These are phyloP conservation scores for Drosophila sp. DNA, from an alignment of 1,140 invertebrate species.

Conservation along the genomic window DNA sequence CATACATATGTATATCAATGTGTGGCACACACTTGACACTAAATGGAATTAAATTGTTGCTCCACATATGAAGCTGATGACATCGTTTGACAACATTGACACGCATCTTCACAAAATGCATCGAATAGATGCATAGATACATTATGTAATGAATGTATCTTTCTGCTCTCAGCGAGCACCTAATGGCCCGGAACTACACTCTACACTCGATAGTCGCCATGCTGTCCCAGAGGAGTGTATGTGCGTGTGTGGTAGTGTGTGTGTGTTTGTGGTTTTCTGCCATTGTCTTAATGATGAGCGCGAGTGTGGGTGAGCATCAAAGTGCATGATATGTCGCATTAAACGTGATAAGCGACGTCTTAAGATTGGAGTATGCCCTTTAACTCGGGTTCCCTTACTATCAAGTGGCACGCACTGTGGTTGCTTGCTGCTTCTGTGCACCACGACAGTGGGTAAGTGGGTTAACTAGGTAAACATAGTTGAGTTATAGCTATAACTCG, in stretches of 20 bases:
- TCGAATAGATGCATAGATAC: conserved; percentile 35
- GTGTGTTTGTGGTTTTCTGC: conserved; percentile 4
- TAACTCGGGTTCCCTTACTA: conserved; percentile 9
- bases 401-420: conserved; percentile 33
- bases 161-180: conserved; percentile 54
- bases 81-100: conserved; percentile 79
- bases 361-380: conserved; percentile 29
- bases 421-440: not conserved
- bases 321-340: conserved; percentile 59
- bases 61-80: conserved; percentile 64
- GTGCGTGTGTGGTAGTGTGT: conserved; percentile 15
- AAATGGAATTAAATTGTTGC: conserved; percentile 70
- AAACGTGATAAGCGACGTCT: conserved; percentile 65
- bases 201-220: no score
- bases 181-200: conserved; percentile 66
- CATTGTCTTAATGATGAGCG: conserved; percentile 22
- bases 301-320: conserved; percentile 17
- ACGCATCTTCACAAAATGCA: conserved; percentile 60
- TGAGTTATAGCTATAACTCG: conserved; percentile 3
- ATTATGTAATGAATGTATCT: conserved; percentile 1
- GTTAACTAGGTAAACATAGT: conserved; percentile 37
- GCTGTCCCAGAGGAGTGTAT: conserved; percentile 14
- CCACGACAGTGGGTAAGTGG: conserved; percentile 35
- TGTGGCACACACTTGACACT: conserved; percentile 64
- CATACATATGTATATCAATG: not conserved